Conservation (phyloP, 1,140 invertebrate species). For the Episyrphus balteatus region DNA sequence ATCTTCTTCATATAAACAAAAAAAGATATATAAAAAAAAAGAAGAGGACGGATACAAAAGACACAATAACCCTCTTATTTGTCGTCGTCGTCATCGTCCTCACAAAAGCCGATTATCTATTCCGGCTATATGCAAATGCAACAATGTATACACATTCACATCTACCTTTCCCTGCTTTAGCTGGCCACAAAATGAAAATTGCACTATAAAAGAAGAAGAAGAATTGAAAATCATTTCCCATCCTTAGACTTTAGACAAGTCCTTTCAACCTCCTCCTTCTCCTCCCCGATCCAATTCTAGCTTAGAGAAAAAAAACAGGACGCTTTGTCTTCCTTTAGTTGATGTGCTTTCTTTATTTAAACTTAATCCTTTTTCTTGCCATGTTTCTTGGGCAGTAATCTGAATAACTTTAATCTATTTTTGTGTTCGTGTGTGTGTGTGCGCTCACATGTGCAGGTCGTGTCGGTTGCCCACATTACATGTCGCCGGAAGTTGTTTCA, state of each 20-base stretch:
- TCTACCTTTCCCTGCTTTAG: too few relatives aligned
- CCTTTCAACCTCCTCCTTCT: too few relatives aligned
- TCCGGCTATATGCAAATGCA: too few relatives aligned
- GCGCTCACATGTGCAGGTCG: constrained; percentile 53
- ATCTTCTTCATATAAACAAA: too few relatives aligned
- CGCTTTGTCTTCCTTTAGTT: too few relatives aligned
- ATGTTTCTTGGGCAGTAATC: neutral
- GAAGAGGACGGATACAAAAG: neutral
- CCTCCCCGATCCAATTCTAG: too few relatives aligned
- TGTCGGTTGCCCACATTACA: constrained; percentile 91
- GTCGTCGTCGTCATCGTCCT: neutral
- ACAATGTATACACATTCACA: too few relatives aligned
- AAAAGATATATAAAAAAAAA: neutral
- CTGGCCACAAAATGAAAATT: neutral
- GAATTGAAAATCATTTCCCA: neutral
- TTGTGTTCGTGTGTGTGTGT: too few relatives aligned
- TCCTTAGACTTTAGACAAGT: neutral
- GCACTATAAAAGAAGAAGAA: neutral
- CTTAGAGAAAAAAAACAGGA: too few relatives aligned
- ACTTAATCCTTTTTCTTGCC: neutral
- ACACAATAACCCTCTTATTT: constrained; percentile 1
- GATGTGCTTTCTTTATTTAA: neutral
- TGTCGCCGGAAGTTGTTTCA: constrained; percentile 93
- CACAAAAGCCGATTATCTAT: too few relatives aligned
- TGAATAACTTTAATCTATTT: neutral